Evolutionary conservation across 2,888 invertebrate species (phyloP).

Genomic region (Plemyria rubiginata): DNA sequence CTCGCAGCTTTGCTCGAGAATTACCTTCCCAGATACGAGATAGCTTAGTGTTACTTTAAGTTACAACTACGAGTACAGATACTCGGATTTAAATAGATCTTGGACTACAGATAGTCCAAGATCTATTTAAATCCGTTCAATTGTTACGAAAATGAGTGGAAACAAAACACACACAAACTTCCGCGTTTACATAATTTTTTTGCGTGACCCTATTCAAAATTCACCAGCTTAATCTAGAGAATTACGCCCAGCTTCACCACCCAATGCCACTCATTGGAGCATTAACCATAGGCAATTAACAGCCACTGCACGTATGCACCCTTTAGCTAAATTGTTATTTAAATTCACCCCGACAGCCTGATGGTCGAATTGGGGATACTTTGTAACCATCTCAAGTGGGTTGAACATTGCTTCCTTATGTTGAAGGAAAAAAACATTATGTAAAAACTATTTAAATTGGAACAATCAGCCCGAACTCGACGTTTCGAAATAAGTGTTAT

Average conservation of each 20-base stretch:
- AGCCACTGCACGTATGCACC: slow-evolving; percentile 65
- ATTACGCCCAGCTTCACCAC: slow-evolving; percentile 8
- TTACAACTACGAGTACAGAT: no score
- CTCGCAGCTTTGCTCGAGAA: no score
- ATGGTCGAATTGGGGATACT: slow-evolving; percentile 43
- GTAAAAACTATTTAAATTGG: slow-evolving; percentile 6
- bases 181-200: no score
- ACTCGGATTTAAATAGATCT: no score
- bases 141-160: no score
- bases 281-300: slow-evolving; percentile 75
- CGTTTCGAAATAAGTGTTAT: not conserved
- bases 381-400: slow-evolving; percentile 37
- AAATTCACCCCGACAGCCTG: slow-evolving; percentile 58
- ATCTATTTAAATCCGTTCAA: no score
- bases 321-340: slow-evolving; percentile 73
- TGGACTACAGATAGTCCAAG: no score
- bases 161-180: no score
- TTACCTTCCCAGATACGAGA: no score
- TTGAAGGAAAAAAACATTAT: not conserved
- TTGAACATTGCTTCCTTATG: slow-evolving; percentile 14
- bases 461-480: not conserved
- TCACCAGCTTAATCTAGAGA: not conserved
- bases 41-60: no score
- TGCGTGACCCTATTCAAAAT: no score
- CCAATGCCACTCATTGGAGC: slow-evolving; percentile 19